Base-by-base conservation (phyloP, 1,140 invertebrate genomes). In the Neelides sp. region DNA sequence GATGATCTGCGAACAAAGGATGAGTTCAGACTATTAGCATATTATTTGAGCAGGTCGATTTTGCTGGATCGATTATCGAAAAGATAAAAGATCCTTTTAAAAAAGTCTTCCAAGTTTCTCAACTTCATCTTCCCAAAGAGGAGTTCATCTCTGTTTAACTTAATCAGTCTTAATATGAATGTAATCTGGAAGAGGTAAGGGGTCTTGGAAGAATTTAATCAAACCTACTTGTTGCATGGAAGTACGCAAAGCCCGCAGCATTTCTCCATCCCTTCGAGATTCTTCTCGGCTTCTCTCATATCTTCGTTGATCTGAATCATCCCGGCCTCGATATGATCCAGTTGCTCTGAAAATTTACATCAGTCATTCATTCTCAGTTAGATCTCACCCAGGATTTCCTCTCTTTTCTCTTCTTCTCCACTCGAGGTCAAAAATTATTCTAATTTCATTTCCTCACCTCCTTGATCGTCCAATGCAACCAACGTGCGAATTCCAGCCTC, bases 201-300 rank as follows among this genome's bases (percentile, higher is more conserved):
- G 19, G 7, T 42, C 13, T 13, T 45, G 13, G 32, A 44, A 27
- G 26, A 20, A 34, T 4, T 5, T 42, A 10, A 20, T 42, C 35
- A 22, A 32, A 50, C 49, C 50, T 39, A 60, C 58, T 57, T 60
- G 40, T 60, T 57, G 41, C 59, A 61, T n/a, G 59, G 59, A 39
- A 57, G 50, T 17, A 57, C 55, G 30, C 59, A 61, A 12, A 61
- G 39, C 20, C 59, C 78, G 64, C 78, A 81, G 61, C 80, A 81
- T 65, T 81, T 80, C 62, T 82, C 79, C 71, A 81, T 75, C 24
- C 79, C 79, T 53, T 77, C 78, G 42, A 81, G 64, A 66, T 80
- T 80, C 56, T 82, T 80, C 63, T 82, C 79, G 1, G 79, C 79
- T 66, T 82, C 79, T 61, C 72, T 74, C 79, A 81, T 81, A 62